phyloP scores from a whole-genome alignment of 2,797 vertebrate genomes.

The Neosilurus mollespiculum region DNA sequence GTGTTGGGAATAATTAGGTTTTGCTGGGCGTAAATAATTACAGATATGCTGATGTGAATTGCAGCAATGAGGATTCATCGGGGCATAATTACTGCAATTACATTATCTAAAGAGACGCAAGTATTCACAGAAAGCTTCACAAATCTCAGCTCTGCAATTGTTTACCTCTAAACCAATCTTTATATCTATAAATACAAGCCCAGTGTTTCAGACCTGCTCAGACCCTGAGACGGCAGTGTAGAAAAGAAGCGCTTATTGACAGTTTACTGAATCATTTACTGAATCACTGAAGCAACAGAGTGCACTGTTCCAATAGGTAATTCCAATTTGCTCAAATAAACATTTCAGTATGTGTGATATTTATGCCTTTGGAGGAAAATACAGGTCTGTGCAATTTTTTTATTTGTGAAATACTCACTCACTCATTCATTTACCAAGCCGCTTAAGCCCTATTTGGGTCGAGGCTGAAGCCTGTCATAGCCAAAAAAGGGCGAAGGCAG shows the following conservation, averaged over 20 bases:
- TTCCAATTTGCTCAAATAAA: not conserved
- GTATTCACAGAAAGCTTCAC: conserved; percentile 61
- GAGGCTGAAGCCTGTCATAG: too few species aligned
- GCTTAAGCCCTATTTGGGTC: too few species aligned
- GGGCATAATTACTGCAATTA: conserved; percentile 70
- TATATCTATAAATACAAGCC: conserved; percentile 1
- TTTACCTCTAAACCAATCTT: conserved; percentile 33
- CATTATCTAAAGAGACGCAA: conserved; percentile 61
- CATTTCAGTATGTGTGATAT: not conserved
- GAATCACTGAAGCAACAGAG: not conserved
- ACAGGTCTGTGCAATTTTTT: not conserved
- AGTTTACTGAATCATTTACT: conserved; percentile 5
- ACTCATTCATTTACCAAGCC: too few species aligned
- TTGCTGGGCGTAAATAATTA: conserved; percentile 77
- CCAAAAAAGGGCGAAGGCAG: too few species aligned
- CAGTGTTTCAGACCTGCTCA: not conserved
- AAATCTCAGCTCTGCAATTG: conserved; percentile 42
- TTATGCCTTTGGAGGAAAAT: not conserved
- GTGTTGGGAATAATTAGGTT: conserved; percentile 78
- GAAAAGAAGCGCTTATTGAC: not conserved
- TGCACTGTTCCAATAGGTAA: not conserved
- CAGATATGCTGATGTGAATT: conserved; percentile 69
- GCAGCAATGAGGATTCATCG: conserved; percentile 64
- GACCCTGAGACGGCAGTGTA: not conserved
- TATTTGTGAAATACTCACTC: not conserved